phyloP scores from a whole-genome alignment of 37 sponge, comb jelly and placozoan species.

The Tethya wilhelma region DNA sequence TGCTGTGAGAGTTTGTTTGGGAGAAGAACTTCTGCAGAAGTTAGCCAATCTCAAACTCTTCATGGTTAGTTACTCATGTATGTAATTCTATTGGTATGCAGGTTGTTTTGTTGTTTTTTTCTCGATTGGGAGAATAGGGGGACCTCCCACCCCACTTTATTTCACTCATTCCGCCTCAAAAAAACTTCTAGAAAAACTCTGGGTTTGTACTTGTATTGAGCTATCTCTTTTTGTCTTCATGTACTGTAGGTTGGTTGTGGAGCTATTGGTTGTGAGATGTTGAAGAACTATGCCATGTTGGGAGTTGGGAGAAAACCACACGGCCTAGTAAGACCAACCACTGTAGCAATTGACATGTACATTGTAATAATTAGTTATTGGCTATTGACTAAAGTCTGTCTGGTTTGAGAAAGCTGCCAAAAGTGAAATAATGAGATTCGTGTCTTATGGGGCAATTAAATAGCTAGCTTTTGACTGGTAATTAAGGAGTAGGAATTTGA shows the following conservation, averaged over 20 bases:
- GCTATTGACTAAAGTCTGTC: no score
- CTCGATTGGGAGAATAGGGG: no score
- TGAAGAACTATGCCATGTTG: conserved; percentile 95
- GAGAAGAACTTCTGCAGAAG: conserved; percentile 60
- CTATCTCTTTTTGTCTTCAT: neutral
- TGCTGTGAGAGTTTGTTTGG: conserved; percentile 82
- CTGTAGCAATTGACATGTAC: no score
- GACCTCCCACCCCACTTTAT: neutral
- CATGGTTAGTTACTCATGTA: conserved; percentile 59
- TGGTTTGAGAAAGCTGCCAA: no score
- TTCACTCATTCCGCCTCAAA: neutral
- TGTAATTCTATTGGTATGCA: neutral
- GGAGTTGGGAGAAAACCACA: conserved; percentile 72
- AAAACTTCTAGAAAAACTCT: neutral
- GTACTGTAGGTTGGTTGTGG: conserved; percentile 89
- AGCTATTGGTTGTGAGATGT: conserved; percentile 98
- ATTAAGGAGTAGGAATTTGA: no score
- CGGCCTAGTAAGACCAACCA: conserved; percentile 31
- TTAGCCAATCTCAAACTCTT: conserved; percentile 74
- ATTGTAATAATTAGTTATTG: no score
- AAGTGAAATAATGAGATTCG: no score
- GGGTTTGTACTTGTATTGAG: neutral
- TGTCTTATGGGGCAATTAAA: no score
- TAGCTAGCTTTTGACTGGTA: no score
- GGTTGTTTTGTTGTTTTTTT: neutral